Evolutionary conservation across 1,140 invertebrate species (phyloP).

Genomic region (Neodiprion lecontei): DNA sequence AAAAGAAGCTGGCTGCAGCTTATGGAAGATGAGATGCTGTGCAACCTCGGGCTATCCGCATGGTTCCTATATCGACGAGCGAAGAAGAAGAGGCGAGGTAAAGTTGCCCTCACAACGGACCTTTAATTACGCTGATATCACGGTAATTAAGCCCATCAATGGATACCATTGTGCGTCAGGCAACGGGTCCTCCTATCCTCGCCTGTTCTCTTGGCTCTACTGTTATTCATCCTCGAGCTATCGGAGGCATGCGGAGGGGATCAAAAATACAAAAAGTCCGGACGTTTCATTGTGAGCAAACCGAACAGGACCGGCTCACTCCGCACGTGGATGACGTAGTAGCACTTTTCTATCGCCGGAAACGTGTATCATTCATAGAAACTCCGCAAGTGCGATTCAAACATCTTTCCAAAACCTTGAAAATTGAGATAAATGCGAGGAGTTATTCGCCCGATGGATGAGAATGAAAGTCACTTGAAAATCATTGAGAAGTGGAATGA

Average conservation of each 20-base stretch:
- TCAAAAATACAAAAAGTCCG: neutral
- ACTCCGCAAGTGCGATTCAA: too few relatives aligned
- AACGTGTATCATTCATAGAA: too few relatives aligned
- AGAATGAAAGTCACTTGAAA: too few relatives aligned
- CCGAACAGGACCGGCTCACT: too few relatives aligned
- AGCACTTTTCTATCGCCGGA: too few relatives aligned
- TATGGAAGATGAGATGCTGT: neutral
- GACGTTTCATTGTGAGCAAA: neutral
- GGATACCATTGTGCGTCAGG: conserved; percentile 44
- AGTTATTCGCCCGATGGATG: too few relatives aligned
- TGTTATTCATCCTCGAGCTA: neutral
- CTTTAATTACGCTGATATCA: conserved; percentile 61
- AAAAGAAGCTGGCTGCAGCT: too few relatives aligned
- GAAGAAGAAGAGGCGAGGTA: conserved; percentile 14
- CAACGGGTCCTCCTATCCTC: neutral
- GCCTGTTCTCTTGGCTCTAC: neutral
- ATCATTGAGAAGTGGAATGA: too few relatives aligned
- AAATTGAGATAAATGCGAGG: too few relatives aligned
- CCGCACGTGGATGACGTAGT: too few relatives aligned
- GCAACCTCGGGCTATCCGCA: neutral
- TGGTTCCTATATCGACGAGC: neutral
- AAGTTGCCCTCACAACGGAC: conserved; percentile 50
- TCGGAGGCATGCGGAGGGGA: neutral
- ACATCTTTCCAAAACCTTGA: too few relatives aligned
- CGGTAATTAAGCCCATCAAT: conserved; percentile 59